Evolutionary conservation across 2,888 invertebrate species (phyloP).

Genomic region (Alcis repandata): DNA sequence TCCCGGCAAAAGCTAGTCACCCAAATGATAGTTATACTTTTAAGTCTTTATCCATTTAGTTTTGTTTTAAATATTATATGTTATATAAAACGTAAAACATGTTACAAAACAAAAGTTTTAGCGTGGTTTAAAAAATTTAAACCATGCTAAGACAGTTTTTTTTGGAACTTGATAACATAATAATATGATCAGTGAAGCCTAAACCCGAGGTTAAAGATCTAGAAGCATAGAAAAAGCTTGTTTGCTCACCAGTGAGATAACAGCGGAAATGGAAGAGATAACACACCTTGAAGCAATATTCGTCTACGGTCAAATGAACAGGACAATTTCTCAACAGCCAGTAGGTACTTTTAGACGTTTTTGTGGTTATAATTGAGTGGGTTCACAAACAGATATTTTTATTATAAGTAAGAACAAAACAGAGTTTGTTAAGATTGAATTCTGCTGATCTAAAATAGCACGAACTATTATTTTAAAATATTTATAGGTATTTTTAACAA

Average conservation of each 20-base stretch:
- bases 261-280: conserved; percentile 67
- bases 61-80: no score
- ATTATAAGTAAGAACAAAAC: neutral
- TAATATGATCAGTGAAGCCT: neutral
- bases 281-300: conserved; percentile 61
- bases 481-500: no score
- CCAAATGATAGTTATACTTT: no score
- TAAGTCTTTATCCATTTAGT: no score
- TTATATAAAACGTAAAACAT: no score
- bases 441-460: no score
- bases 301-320: conserved; percentile 59
- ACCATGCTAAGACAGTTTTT: no score
- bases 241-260: conserved; percentile 60
- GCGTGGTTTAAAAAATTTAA: no score
- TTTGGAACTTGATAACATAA: neutral
- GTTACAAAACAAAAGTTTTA: no score
- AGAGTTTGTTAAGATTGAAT: neutral
- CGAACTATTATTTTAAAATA: no score
- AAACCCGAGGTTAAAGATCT: conserved; percentile 16
- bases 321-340: conserved; percentile 60
- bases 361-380: conserved; percentile 43
- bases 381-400: conserved; percentile 19
- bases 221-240: conserved; percentile 35
- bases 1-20: no score
- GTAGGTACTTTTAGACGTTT: conserved; percentile 55